Conservation (phyloP, 2,797 vertebrate genomes). For the Protosalanx chinensis region DNA sequence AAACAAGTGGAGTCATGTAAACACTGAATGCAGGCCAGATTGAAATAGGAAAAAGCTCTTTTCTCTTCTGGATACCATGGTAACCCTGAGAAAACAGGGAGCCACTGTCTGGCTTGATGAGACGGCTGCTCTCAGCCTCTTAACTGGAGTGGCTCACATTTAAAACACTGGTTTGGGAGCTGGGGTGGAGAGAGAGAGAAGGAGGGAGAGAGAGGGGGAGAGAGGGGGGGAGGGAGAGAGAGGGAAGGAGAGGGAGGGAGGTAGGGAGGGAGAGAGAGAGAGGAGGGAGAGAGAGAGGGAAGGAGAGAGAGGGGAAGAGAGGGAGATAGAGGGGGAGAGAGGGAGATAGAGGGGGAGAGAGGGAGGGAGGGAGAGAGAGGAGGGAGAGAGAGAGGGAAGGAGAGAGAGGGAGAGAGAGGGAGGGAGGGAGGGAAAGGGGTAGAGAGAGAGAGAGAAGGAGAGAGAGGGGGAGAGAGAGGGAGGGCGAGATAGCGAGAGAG, state of each 20-base stretch:
- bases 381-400: not conserved
- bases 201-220: not conserved
- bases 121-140: not conserved
- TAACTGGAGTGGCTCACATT: constrained; percentile 13
- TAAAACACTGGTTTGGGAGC: not conserved
- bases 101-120: constrained; percentile 7
- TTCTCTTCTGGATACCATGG: constrained; percentile 11
- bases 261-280: not conserved
- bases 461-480: not conserved
- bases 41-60: constrained; percentile 1
- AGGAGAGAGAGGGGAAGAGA: not conserved
- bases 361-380: too few relatives aligned
- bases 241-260: not conserved
- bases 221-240: not conserved
- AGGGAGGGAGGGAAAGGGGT: not conserved
- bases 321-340: not conserved
- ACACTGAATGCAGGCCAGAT: constrained; percentile 15
- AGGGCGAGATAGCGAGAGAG: too few relatives aligned
- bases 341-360: not conserved
- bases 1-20: constrained; percentile 8
- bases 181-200: not conserved
- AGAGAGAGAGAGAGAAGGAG: not conserved
- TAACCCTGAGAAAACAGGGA: constrained; percentile 19
- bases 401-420: not conserved
- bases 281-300: not conserved